phyloP scores from a whole-genome alignment of 2,888 invertebrate genomes.

The Aphodius sticticus region DNA sequence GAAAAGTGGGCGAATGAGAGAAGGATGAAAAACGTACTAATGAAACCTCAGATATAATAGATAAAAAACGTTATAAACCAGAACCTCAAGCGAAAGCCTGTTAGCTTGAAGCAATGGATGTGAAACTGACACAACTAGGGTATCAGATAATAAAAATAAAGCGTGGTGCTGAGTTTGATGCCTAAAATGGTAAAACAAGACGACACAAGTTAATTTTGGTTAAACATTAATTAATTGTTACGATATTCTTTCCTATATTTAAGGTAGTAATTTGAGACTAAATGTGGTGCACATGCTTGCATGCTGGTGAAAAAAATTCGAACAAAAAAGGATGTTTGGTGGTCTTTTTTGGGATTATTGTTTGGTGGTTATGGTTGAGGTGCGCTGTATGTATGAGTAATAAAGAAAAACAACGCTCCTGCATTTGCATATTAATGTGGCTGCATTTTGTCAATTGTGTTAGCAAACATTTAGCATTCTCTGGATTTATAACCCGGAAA shows the following conservation, averaged over 20 bases:
- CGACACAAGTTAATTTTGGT: conserved; percentile 9
- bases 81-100: conserved; percentile 46
- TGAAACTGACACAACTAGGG: conserved; percentile 22
- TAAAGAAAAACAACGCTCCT: not conserved
- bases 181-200: conserved; percentile 8
- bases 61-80: conserved; percentile 43
- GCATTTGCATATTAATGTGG: conserved; percentile 36
- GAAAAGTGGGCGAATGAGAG: conserved; percentile 35
- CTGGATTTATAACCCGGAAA: conserved; percentile 52
- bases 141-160: conserved; percentile 29
- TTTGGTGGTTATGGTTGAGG: not conserved
- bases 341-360: not conserved
- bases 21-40: conserved; percentile 34
- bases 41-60: conserved; percentile 9
- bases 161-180: conserved; percentile 30
- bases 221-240: not conserved
- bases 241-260: conserved; percentile 1
- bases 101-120: conserved; percentile 42
- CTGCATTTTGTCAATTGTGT: conserved; percentile 42
- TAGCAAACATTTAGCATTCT: conserved; percentile 57
- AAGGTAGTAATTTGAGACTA: conserved; percentile 21
- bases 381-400: conserved; percentile 12
- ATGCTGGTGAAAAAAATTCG: conserved; percentile 27
- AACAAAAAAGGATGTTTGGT: not conserved
- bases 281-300: conserved; percentile 31